Evolutionary conservation across 2,888 invertebrate species (phyloP).

Genomic region (Parnassius orleans): DNA sequence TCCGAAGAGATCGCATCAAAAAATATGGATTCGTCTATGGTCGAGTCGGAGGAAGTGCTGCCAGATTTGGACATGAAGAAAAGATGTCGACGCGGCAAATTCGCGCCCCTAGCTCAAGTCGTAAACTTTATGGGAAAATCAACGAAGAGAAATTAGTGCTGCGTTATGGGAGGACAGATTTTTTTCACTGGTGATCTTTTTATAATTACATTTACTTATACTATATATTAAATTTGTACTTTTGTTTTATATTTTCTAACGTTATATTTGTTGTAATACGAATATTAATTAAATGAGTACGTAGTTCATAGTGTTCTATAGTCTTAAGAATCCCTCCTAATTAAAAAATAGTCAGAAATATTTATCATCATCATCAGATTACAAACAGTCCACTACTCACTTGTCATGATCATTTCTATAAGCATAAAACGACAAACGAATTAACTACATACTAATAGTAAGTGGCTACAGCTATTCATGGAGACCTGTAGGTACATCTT

Average conservation of each 20-base stretch:
- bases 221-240: constrained; percentile 21
- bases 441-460: no score
- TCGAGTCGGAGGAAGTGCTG: constrained; percentile 57
- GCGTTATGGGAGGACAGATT: constrained; percentile 33
- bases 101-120: constrained; percentile 63
- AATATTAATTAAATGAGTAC: constrained; percentile 22
- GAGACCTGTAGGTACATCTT: no score
- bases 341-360: no score
- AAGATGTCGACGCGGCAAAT: constrained; percentile 54
- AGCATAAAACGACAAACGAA: neutral
- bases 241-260: constrained; percentile 27
- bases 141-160: constrained; percentile 54
- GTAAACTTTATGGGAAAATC: constrained; percentile 71
- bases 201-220: neutral
- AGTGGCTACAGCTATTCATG: no score
- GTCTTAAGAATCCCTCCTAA: neutral
- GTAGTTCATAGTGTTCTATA: constrained; percentile 7
- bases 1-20: constrained; percentile 61
- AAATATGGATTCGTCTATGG: constrained; percentile 57
- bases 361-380: no score
- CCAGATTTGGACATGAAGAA: constrained; percentile 58
- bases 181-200: constrained; percentile 39
- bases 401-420: neutral
- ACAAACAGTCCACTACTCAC: no score
- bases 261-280: constrained; percentile 18